phyloP scores from a whole-genome alignment of 2,888 invertebrate genomes.

The Philopedon plagiatum region DNA sequence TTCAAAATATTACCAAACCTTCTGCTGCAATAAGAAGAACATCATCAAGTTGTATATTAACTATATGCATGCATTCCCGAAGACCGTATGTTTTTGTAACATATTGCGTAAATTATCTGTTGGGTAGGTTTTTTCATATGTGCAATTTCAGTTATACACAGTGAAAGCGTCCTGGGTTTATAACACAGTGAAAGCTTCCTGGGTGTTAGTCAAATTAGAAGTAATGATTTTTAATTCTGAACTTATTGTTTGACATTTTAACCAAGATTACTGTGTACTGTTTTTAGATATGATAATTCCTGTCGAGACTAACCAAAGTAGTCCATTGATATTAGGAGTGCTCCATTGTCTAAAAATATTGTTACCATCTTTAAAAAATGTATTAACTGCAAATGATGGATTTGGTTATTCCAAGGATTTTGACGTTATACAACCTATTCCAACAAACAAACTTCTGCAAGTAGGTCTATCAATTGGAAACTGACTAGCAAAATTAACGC shows the following conservation, averaged over 20 bases:
- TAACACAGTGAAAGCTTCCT: no score
- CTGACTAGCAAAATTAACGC: background rate
- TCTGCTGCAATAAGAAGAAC: conserved; percentile 87
- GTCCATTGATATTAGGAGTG: conserved; percentile 75
- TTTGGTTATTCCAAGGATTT: conserved; percentile 54
- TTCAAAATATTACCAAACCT: conserved; percentile 74
- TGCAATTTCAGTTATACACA: no score
- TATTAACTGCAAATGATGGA: conserved; percentile 56
- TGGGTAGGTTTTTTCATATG: conserved; percentile 69
- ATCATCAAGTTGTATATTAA: conserved; percentile 84
- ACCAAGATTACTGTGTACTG: background rate
- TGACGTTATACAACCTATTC: conserved; percentile 58
- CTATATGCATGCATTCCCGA: conserved; percentile 84
- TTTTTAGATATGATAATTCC: conserved; percentile 65
- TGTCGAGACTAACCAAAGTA: conserved; percentile 65
- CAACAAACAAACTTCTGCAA: conserved; percentile 56
- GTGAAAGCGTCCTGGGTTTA: no score
- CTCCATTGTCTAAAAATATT: conserved; percentile 77
- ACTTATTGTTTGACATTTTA: no score
- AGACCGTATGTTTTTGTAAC: conserved; percentile 78
- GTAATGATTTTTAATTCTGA: no score
- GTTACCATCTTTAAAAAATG: conserved; percentile 71
- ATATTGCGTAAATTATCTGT: conserved; percentile 76
- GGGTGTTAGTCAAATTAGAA: no score
- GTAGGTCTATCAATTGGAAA: conserved; percentile 48